These are phyloP conservation scores for Ceyx margarethae DNA, from an alignment of 2,113 vertebrate genomes.

Conservation along the genomic window DNA sequence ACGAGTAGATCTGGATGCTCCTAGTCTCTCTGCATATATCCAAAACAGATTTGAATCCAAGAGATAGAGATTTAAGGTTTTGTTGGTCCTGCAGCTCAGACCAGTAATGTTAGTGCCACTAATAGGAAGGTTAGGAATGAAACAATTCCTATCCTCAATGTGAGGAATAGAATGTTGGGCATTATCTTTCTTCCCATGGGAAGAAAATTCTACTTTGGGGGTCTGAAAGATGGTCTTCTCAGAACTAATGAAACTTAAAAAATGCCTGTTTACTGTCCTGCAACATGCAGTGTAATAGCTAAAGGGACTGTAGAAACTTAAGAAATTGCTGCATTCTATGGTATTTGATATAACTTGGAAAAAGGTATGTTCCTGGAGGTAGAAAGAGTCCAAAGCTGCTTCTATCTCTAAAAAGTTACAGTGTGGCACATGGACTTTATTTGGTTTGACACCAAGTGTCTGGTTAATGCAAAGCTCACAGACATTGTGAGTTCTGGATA, in stretches of 20 bases:
- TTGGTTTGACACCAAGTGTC: constrained; percentile 56
- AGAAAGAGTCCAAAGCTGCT: constrained; percentile 80
- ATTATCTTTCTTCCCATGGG: constrained; percentile 68
- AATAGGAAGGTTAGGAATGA: constrained; percentile 36
- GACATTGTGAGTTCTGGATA: constrained; percentile 76
- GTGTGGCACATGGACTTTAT: constrained; percentile 59
- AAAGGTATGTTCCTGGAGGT: constrained; percentile 80
- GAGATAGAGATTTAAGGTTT: constrained; percentile 92
- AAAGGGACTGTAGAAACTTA: constrained; percentile 85
- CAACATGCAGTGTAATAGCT: constrained; percentile 91
- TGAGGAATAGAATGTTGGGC: constrained; percentile 72
- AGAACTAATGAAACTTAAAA: constrained; percentile 59
- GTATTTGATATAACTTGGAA: constrained; percentile 62
- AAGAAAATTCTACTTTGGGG: constrained; percentile 64
- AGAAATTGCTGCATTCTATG: constrained; percentile 82
- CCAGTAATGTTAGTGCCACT: constrained; percentile 77
- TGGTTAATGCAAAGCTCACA: constrained; percentile 88
- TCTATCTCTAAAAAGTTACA: constrained; percentile 78
- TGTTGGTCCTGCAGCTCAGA: constrained; percentile 92
- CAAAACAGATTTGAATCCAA: constrained; percentile 90
- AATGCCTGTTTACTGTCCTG: constrained; percentile 71
- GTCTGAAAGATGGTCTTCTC: constrained; percentile 53
- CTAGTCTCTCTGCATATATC: constrained; percentile 89
- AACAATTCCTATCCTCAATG: constrained; percentile 76
- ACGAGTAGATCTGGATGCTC: constrained; percentile 73